Conservation (phyloP, 2,113 vertebrate species). For the Bothrops jararaca region DNA sequence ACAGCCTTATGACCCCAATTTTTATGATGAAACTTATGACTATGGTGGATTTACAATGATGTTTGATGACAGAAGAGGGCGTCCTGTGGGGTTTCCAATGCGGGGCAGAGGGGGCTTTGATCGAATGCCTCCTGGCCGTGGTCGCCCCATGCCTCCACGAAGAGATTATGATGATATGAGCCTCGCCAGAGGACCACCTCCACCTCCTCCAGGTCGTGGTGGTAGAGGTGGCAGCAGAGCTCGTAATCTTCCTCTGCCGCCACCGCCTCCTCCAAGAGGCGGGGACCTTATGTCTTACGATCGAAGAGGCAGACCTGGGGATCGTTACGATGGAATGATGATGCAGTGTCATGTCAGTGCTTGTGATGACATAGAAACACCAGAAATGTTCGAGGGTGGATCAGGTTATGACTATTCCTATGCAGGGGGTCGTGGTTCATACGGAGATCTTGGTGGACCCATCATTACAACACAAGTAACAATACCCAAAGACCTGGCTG, state of each 20-base stretch:
- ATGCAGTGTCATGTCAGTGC: conserved; percentile 69
- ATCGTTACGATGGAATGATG: conserved; percentile 94
- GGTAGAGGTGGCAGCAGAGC: conserved; percentile 84
- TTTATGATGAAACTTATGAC: conserved; percentile 96
- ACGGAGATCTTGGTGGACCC: conserved; percentile 92
- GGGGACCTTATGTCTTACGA: conserved; percentile 84
- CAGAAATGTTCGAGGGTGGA: conserved; percentile 80
- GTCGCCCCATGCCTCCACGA: conserved; percentile 88
- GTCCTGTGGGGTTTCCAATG: conserved; percentile 88
- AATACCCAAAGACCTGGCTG: conserved; percentile 98
- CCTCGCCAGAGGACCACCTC: conserved; percentile 87
- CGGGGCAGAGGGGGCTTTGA: conserved; percentile 89
- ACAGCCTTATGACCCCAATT: conserved; percentile 96
- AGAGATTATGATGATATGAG: conserved; percentile 97
- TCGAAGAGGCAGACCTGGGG: conserved; percentile 89
- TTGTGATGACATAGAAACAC: conserved; percentile 67
- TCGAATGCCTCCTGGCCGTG: conserved; percentile 87
- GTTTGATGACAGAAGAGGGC: conserved; percentile 93
- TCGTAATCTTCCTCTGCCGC: conserved; percentile 89
- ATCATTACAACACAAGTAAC: conserved; percentile 99
- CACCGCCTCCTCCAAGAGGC: conserved; percentile 92
- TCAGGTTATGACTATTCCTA: conserved; percentile 90
- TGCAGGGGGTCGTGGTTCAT: conserved; percentile 87
- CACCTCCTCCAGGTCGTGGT: conserved; percentile 85
- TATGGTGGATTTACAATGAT: conserved; percentile 96